Evolutionary conservation across 2,797 vertebrate genomes (phyloP).

Genomic region (Pteropus rufus): DNA sequence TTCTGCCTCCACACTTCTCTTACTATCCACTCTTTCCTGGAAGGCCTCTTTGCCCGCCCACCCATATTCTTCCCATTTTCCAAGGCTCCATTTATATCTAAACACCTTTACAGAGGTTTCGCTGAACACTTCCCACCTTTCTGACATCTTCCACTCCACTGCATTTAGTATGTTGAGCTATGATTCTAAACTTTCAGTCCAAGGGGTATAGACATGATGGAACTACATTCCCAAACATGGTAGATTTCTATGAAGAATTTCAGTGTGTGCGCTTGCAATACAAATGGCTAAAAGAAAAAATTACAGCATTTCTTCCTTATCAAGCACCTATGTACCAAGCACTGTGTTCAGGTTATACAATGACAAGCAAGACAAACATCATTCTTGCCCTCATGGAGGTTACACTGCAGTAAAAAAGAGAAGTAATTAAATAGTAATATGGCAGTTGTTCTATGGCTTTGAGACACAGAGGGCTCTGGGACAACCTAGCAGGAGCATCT

Average conservation of each 20-base stretch:
- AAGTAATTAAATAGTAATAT: neutral
- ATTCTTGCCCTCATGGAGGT: neutral
- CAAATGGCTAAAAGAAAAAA: neutral
- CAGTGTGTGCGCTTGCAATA: neutral
- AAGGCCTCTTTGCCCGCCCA: neutral
- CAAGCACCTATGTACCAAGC: neutral
- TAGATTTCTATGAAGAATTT: neutral
- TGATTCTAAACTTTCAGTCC: neutral
- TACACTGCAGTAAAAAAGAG: neutral
- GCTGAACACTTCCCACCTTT: neutral
- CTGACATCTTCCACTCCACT: neutral
- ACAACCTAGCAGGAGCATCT: neutral
- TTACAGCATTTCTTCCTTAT: neutral
- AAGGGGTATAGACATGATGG: neutral
- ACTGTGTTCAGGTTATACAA: neutral
- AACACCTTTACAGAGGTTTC: neutral
- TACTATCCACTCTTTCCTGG: neutral
- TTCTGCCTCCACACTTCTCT: neutral
- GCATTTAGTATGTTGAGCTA: neutral
- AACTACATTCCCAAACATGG: neutral
- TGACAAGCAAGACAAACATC: neutral
- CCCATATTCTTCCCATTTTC: neutral
- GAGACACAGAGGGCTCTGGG: neutral
- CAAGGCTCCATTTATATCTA: neutral
- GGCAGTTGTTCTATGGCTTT: neutral